Base-by-base conservation (phyloP, 2,113 vertebrate genomes). In the Beaufortia kweichowensis region DNA sequence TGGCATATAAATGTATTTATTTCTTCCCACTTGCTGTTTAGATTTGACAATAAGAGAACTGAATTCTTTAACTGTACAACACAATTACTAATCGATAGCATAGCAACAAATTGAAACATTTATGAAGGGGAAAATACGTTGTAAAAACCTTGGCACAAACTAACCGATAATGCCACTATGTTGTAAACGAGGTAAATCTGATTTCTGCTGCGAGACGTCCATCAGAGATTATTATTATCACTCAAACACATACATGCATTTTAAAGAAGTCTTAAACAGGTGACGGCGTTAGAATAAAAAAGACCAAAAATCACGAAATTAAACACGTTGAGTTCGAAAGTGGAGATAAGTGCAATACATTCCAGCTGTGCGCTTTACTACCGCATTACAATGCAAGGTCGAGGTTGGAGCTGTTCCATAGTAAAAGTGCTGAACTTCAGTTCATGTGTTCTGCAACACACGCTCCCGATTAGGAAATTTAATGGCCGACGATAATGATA, bases 1-100 rank as follows among this genome's bases (percentile, higher is more conserved):
- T 90, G 86, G 89, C 81, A 90, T 93, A 93, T 88, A 92, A 92
- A 93, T 92, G 90, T 91, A 93, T 93, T 92, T 93, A 92, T 92
- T 93, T 91, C 76, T 87, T 86, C 90, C 74, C 86, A 88, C 90
- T 89, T 89, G 78, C 43, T 90, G 86, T 87, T 63, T 68, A 69
- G 55, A 65, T 91, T 88, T 88, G 90, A 93, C 90, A 90, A 91
- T 80, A 86, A 80, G 67, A 74, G 75, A 73, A 81, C 55, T 67
- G 89, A 88, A 85, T 90, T 87, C 84, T 89, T 85, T 84, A 88
- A 86, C 84, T 86, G 86, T 87, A 92, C 91, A 90, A 89, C 88
- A 93, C 91, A 88, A 90, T 88, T 84, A 90, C 86, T 84, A 92
- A 77, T 82, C 46, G 80, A 82, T 84, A 85, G 91, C 88, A 85